Percentiles rank a stretch among this genome's conserved stretches.
Evolutionary conservation across 2,888 invertebrate species (phyloP).

Genomic region (Himalopsyche japonica): DNA sequence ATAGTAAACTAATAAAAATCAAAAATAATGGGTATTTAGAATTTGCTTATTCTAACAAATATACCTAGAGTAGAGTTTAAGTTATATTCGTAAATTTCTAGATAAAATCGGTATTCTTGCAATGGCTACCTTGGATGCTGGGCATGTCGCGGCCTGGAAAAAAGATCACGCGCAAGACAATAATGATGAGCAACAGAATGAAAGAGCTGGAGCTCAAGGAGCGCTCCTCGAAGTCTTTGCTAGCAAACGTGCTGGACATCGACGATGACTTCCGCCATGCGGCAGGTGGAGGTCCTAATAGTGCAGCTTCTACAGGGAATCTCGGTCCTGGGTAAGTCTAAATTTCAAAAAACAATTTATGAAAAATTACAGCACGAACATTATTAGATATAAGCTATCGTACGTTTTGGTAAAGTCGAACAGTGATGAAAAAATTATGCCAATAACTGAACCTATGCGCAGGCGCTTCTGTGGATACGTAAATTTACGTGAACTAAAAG

Average conservation of each 20-base stretch:
- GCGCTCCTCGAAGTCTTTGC: constrained; percentile 88
- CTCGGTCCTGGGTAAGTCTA: constrained; percentile 65
- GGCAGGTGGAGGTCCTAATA: constrained; percentile 64
- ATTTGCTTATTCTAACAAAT: too few species aligned
- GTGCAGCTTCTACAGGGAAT: constrained; percentile 64
- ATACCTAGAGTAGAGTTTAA: too few species aligned
- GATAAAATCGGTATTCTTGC: constrained; percentile 93
- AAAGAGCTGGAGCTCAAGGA: constrained; percentile 91
- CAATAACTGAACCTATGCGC: too few species aligned
- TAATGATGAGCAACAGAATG: constrained; percentile 89
- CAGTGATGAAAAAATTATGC: too few species aligned
- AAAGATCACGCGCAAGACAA: constrained; percentile 88
- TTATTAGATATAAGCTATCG: too few species aligned
- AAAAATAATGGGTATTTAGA: neutral
- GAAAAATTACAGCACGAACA: too few species aligned
- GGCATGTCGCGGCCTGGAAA: constrained; percentile 96
- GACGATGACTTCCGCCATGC: constrained; percentile 91
- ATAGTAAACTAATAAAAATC: neutral
- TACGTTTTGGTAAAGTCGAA: too few species aligned
- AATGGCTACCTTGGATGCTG: constrained; percentile 96
- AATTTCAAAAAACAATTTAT: neutral
- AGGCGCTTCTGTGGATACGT: too few species aligned
- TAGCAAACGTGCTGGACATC: constrained; percentile 94
- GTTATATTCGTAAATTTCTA: constrained; percentile 48
- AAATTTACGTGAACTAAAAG: too few species aligned